phyloP scores from a whole-genome alignment of 2,888 invertebrate genomes.

The Encarsia formosa region DNA sequence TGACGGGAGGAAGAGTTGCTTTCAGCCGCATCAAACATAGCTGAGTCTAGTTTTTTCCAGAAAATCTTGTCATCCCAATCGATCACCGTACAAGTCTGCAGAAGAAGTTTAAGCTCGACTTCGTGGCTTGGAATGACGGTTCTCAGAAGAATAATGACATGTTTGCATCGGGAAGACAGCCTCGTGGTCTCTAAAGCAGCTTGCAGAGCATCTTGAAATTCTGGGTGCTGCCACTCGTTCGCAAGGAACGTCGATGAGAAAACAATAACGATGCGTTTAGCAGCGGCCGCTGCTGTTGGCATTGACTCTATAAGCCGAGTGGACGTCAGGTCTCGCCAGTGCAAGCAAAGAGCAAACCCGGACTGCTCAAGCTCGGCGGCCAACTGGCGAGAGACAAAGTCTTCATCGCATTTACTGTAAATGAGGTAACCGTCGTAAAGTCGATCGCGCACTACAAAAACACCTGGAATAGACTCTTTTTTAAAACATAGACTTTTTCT shows the following conservation, averaged over 20 bases:
- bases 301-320: slow-evolving; percentile 55
- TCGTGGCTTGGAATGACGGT: slow-evolving; percentile 68
- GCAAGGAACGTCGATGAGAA: slow-evolving; percentile 76
- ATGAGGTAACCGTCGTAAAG: slow-evolving; percentile 80
- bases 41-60: slow-evolving; percentile 76
- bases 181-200: slow-evolving; percentile 65
- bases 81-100: slow-evolving; percentile 68
- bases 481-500: slow-evolving; percentile 70
- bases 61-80: slow-evolving; percentile 76
- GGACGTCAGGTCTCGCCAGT: slow-evolving; percentile 48
- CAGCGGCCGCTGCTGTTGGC: slow-evolving; percentile 60
- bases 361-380: slow-evolving; percentile 69
- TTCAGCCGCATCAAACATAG: slow-evolving; percentile 71
- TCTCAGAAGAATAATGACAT: slow-evolving; percentile 55
- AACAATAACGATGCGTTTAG: slow-evolving; percentile 74
- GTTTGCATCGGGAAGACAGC: slow-evolving; percentile 42
- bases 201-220: slow-evolving; percentile 76
- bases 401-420: slow-evolving; percentile 76
- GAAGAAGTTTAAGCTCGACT: slow-evolving; percentile 68
- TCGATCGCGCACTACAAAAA: slow-evolving; percentile 58
- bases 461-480: slow-evolving; percentile 42
- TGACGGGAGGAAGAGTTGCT: slow-evolving; percentile 57
- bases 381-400: slow-evolving; percentile 67
- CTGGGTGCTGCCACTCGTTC: slow-evolving; percentile 79
- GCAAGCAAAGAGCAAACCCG: slow-evolving; percentile 65